Percentiles rank a stretch among this genome's conserved stretches.
phyloP scores from a whole-genome alignment of 2,888 invertebrate species.

The Metalampra italica region DNA sequence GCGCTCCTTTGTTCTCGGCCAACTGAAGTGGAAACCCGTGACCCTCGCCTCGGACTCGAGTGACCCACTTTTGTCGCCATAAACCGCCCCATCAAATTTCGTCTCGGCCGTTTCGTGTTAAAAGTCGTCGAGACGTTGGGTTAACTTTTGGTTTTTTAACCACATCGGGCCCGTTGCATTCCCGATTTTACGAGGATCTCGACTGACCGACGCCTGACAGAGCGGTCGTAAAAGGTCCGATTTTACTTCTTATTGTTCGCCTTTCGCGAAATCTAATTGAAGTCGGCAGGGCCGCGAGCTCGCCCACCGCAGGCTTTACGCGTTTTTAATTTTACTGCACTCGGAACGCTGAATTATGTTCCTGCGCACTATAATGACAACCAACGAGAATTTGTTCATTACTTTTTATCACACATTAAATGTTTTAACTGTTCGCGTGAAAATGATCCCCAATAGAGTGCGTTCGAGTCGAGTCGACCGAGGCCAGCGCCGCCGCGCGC shows the following conservation, averaged over 20 bases:
- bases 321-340: slow-evolving; percentile 70
- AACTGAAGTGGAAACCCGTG: slow-evolving; percentile 28
- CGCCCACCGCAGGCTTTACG: slow-evolving; percentile 60
- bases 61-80: slow-evolving; percentile 66
- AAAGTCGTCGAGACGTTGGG: slow-evolving; percentile 38
- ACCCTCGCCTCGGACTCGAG: slow-evolving; percentile 17
- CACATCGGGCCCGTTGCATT: slow-evolving; percentile 65
- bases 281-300: slow-evolving; percentile 45
- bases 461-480: not conserved
- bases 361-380: slow-evolving; percentile 48
- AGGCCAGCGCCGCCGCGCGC: not conserved
- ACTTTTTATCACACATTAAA: slow-evolving; percentile 65
- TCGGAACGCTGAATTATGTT: slow-evolving; percentile 59
- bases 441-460: slow-evolving; percentile 10
- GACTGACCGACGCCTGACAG: slow-evolving; percentile 65
- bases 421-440: slow-evolving; percentile 36
- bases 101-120: slow-evolving; percentile 48
- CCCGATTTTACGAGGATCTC: slow-evolving; percentile 64
- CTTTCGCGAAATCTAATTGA: slow-evolving; percentile 76
- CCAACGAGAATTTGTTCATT: slow-evolving; percentile 55
- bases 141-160: slow-evolving; percentile 58
- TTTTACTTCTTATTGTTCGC: slow-evolving; percentile 78
- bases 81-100: slow-evolving; percentile 63
- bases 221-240: slow-evolving; percentile 68
- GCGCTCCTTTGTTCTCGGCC: slow-evolving; percentile 16